These are phyloP conservation scores for Neosalanx taihuensis DNA, from an alignment of 2,797 vertebrate genomes.

Conservation along the genomic window DNA sequence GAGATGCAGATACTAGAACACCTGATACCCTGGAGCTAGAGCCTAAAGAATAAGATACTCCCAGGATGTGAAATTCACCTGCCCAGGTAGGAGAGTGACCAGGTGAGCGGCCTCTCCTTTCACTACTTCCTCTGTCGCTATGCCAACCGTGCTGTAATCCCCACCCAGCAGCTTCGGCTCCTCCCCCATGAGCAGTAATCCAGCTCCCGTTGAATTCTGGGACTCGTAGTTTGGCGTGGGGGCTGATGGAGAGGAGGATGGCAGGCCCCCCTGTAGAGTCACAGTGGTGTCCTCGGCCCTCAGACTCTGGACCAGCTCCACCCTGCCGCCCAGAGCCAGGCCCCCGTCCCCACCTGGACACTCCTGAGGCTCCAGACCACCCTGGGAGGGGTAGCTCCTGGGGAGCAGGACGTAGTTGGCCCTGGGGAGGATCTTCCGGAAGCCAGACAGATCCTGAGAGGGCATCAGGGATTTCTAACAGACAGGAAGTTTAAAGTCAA, in stretches of 20 bases:
- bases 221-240: not conserved
- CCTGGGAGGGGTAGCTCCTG: constrained; percentile 70
- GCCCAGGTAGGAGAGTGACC: constrained; percentile 71
- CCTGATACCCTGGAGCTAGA: too few relatives aligned
- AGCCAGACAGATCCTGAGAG: constrained; percentile 87
- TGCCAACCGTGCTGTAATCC: constrained; percentile 65
- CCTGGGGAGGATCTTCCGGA: constrained; percentile 95
- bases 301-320: constrained; percentile 73
- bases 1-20: not conserved
- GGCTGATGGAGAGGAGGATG: constrained; percentile 42
- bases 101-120: constrained; percentile 68
- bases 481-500: constrained; percentile 8
- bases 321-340: constrained; percentile 64
- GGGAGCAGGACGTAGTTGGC: constrained; percentile 87
- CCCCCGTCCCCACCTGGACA: constrained; percentile 26
- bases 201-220: constrained; percentile 49
- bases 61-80: constrained; percentile 54
- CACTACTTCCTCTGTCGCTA: constrained; percentile 72
- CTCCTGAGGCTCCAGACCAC: constrained; percentile 60
- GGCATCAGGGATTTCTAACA: constrained; percentile 62
- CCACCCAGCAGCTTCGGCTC: constrained; percentile 66
- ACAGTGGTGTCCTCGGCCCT: constrained; percentile 64
- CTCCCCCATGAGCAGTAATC: constrained; percentile 73
- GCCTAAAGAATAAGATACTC: too few relatives aligned
- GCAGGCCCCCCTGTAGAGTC: constrained; percentile 17